Evolutionary conservation across 2,888 invertebrate genomes (phyloP), one percentile per base, ranked within the genome.

Genomic region (Pandemis heparana): DNA sequence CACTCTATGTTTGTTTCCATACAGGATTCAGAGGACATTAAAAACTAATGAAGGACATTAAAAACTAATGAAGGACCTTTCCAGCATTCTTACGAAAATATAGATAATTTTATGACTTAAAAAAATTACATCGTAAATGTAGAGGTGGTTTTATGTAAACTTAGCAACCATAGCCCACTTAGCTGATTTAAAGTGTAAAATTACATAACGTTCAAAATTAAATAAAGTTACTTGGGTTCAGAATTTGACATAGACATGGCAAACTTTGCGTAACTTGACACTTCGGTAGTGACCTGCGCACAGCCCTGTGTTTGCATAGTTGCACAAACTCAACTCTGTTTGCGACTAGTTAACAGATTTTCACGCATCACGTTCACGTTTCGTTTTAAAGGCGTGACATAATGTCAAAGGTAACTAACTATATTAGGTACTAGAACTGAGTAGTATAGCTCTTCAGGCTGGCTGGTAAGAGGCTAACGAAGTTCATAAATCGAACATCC

Each of bases 191-290:
- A n/a, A n/a, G 48, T n/a, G 51, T 18, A 16, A 9, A 9, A 18
- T 53, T 7, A 53, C 18, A 53, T 53, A 53, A 53, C 8, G 18
- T 16, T 53, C 51, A 7, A 53, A 62, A 62, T 43, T 41, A 2
- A 18, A 18, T 39, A 18, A 18, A 14, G 16, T 12, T 39, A 62
- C 6, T 43, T 12, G 62, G 41, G 18, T 62, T 62, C 16, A 14
- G 10, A n/a, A 14, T 46, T 48, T 32, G 23, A 46, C 56, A 56
- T 16, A 23, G 18, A 63, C 8, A 23, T 12, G 23, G 23, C 23
- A 63, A 46, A 16, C 7, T 63, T 46, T 63, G 41, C 61, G 43
- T 41, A 62, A 61, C 61, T 63, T 63, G 14, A 46, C 63, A 63
- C 63, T 63, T 46, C 9, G 6, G 64, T 64, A 10, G 51, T 7